Evolutionary conservation across 2,888 invertebrate genomes (phyloP).

Genomic region (Andrena chrysosceles): DNA sequence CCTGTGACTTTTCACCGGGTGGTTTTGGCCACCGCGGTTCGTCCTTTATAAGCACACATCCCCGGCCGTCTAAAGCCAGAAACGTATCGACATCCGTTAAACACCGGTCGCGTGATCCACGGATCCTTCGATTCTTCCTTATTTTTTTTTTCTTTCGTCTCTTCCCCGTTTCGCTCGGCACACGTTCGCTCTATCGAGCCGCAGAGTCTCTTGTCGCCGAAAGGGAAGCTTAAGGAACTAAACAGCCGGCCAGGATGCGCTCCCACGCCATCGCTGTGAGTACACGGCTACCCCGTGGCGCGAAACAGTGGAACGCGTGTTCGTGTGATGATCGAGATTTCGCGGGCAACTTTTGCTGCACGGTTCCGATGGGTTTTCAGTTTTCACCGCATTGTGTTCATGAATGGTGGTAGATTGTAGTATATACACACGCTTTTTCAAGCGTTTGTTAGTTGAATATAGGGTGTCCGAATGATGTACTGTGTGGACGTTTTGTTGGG

Average conservation of each 20-base stretch:
- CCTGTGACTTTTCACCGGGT: slow-evolving; percentile 76
- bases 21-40: slow-evolving; percentile 78
- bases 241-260: slow-evolving; percentile 75
- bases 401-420: too few relatives aligned
- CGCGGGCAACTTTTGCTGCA: too few relatives aligned
- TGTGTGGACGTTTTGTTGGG: too few relatives aligned
- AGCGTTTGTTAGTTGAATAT: too few relatives aligned
- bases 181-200: slow-evolving; percentile 7
- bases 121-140: not conserved
- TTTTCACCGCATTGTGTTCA: too few relatives aligned
- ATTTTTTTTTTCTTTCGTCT: not conserved
- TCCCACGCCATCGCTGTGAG: slow-evolving; percentile 80
- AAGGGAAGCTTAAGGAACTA: slow-evolving; percentile 5
- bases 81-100: slow-evolving; percentile 79
- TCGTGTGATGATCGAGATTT: too few relatives aligned
- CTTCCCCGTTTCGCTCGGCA: not conserved
- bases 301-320: not conserved
- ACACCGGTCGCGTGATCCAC: slow-evolving; percentile 52
- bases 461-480: too few relatives aligned
- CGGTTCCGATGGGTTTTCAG: too few relatives aligned
- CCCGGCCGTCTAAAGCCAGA: slow-evolving; percentile 79
- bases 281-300: slow-evolving; percentile 54
- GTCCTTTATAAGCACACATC: slow-evolving; percentile 84
- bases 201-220: slow-evolving; percentile 16
- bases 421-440: too few relatives aligned